phyloP scores from a whole-genome alignment of 2,888 invertebrate species.

The Tipula helvola region DNA sequence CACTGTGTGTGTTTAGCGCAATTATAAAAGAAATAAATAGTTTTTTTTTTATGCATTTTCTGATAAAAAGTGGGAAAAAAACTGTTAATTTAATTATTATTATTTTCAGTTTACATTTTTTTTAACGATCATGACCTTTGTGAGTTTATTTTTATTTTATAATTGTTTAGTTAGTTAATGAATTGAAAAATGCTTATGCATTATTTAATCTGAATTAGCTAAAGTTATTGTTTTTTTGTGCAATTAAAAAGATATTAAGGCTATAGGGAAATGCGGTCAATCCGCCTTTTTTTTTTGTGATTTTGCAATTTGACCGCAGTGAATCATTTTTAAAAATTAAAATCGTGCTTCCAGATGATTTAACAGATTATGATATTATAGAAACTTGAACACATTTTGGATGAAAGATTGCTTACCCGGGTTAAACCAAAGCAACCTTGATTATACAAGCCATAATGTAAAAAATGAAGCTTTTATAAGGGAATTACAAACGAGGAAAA shows the following conservation, averaged over 20 bases:
- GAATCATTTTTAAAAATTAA: too few relatives aligned
- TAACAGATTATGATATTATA: too few relatives aligned
- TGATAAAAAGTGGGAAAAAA: background rate
- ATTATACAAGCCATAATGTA: too few relatives aligned
- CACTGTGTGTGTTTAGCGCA: background rate
- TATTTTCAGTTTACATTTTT: background rate
- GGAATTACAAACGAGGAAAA: too few relatives aligned
- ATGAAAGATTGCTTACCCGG: too few relatives aligned
- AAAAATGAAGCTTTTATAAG: too few relatives aligned
- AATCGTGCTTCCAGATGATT: too few relatives aligned
- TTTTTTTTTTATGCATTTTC: background rate
- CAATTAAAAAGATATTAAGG: background rate
- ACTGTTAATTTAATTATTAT: background rate
- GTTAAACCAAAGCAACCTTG: too few relatives aligned
- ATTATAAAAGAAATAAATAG: background rate
- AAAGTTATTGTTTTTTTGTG: background rate
- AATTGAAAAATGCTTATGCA: background rate
- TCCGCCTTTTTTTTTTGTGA: too few relatives aligned
- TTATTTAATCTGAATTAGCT: background rate
- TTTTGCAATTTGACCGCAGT: too few relatives aligned
- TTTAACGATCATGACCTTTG: background rate
- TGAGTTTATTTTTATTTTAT: background rate
- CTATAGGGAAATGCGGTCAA: too few relatives aligned
- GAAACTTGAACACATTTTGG: too few relatives aligned
- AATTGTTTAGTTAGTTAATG: background rate